Evolutionary conservation across 2,888 invertebrate genomes (phyloP).

Genomic region (Cataglyphis cursor): DNA sequence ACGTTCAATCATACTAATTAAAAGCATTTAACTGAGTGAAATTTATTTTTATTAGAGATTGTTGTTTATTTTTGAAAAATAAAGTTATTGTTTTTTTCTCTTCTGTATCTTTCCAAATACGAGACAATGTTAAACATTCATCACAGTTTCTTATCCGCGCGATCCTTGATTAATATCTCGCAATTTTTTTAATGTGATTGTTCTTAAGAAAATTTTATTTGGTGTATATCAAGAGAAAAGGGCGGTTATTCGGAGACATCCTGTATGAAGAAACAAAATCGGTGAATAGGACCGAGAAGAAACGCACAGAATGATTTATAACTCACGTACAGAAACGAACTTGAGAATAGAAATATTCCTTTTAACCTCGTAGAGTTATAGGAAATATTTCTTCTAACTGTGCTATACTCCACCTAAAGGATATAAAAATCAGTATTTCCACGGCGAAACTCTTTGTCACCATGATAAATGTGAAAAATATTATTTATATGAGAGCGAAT

Average conservation of each 20-base stretch:
- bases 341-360: constrained; percentile 52
- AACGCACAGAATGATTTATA: constrained; percentile 22
- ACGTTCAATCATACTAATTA: background rate
- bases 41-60: background rate
- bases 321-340: constrained; percentile 42
- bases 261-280: background rate
- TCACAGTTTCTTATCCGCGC: background rate
- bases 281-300: background rate
- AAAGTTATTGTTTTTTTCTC: background rate
- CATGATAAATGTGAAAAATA: constrained; percentile 26
- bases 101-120: background rate
- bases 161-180: background rate
- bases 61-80: background rate
- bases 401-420: constrained; percentile 3
- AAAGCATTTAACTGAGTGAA: background rate
- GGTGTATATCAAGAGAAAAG: background rate
- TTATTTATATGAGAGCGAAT: constrained; percentile 34
- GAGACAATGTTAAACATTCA: background rate
- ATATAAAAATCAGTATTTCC: constrained; percentile 44
- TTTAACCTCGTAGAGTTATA: constrained; percentile 45
- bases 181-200: constrained; percentile 4
- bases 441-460: constrained; percentile 30
- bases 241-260: background rate
- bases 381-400: constrained; percentile 45
- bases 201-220: background rate